These are phyloP conservation scores for Thereva nobilitata DNA, from an alignment of 2,888 invertebrate species.

Conservation along the genomic window DNA sequence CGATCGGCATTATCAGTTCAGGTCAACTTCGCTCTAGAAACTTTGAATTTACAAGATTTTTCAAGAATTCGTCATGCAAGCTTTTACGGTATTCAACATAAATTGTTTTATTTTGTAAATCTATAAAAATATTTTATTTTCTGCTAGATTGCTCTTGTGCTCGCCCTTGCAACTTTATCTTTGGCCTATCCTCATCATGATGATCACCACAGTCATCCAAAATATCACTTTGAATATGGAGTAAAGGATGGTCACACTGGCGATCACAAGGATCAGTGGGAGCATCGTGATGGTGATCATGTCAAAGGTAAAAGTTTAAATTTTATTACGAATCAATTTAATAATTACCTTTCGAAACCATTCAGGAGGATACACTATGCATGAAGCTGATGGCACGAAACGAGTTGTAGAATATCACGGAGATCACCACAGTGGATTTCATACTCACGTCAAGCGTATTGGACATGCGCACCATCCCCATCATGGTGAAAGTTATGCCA, in stretches of 20 bases:
- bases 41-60: too few relatives aligned
- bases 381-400: conserved; percentile 61
- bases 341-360: background rate
- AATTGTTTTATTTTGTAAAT: too few relatives aligned
- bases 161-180: too few relatives aligned
- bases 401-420: conserved; percentile 60
- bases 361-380: conserved; percentile 57
- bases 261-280: conserved; percentile 53
- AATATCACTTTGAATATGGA: conserved; percentile 53
- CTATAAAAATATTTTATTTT: too few relatives aligned
- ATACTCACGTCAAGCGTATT: conserved; percentile 59
- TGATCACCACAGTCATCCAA: conserved; percentile 54
- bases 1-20: background rate
- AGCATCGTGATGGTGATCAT: conserved; percentile 57
- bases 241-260: conserved; percentile 54
- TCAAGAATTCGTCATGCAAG: too few relatives aligned
- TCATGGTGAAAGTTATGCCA: conserved; percentile 30
- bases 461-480: conserved; percentile 54
- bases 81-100: too few relatives aligned
- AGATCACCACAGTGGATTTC: conserved; percentile 60
- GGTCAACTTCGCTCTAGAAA: background rate
- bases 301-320: conserved; percentile 48
- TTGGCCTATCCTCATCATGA: conserved; percentile 40
- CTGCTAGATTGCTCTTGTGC: too few relatives aligned
- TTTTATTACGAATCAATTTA: background rate